A percentile compares a stretch with the other conserved stretches of the same genome.
These are phyloP conservation scores for Oreochromis niloticus DNA, from an alignment of 2,113 vertebrate genomes.

Conservation along the genomic window DNA sequence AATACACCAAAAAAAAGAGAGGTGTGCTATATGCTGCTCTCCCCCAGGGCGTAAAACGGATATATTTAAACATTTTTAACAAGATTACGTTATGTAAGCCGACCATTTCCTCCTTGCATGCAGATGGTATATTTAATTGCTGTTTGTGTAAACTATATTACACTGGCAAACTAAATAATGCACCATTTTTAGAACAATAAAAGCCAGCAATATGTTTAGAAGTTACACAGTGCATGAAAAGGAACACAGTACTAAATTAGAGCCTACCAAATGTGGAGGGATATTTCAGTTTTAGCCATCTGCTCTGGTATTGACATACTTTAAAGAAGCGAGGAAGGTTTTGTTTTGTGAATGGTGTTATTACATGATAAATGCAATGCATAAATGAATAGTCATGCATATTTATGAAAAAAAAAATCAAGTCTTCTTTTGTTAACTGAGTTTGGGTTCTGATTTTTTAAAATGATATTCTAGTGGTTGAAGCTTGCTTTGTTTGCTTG, in stretches of 20 bases:
- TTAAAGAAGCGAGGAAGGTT: background rate
- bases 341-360: background rate
- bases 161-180: constrained; percentile 5
- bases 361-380: background rate
- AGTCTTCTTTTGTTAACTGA: background rate
- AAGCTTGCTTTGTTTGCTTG: background rate
- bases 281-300: constrained; percentile 15
- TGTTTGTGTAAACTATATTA: background rate
- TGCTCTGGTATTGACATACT: background rate
- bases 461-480: background rate
- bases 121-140: background rate
- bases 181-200: background rate
- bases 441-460: background rate
- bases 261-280: constrained; percentile 15
- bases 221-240: background rate
- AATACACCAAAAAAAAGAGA: constrained; percentile 12
- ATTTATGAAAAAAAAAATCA: background rate
- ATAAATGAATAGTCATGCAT: background rate
- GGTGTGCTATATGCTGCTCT: background rate
- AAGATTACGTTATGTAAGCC: background rate
- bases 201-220: background rate
- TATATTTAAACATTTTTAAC: background rate
- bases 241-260: constrained; percentile 16
- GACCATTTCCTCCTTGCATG: background rate
- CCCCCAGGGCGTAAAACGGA: background rate